Evolutionary conservation across 2,888 invertebrate genomes (phyloP).

Genomic region (Callosobruchus maculatus): DNA sequence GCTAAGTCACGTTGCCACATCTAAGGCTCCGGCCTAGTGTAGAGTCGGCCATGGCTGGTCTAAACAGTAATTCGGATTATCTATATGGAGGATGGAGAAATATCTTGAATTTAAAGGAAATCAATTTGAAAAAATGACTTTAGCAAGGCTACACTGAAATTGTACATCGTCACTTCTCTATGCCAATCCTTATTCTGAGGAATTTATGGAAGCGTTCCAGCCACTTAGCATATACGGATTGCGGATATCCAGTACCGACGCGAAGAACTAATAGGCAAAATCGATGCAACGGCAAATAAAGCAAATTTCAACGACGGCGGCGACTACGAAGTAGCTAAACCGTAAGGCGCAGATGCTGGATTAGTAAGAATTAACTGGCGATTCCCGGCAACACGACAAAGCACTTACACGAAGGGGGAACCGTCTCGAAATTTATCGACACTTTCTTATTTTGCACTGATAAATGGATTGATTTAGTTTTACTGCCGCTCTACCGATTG

Average conservation of each 20-base stretch:
- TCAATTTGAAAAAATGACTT: no score
- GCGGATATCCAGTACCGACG: background rate
- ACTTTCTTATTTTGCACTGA: slow-evolving; percentile 7
- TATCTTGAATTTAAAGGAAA: no score
- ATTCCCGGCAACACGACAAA: slow-evolving; percentile 13
- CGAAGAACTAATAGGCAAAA: background rate
- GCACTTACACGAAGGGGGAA: slow-evolving; percentile 13
- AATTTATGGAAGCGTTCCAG: no score
- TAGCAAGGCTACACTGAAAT: no score
- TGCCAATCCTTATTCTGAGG: no score
- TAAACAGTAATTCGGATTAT: no score
- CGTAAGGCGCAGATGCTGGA: slow-evolving; percentile 2
- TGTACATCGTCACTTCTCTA: no score
- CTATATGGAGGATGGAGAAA: no score
- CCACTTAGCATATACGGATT: background rate
- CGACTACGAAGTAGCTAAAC: slow-evolving; percentile 9
- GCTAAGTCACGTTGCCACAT: no score
- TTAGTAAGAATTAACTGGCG: slow-evolving; percentile 7
- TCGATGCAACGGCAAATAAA: background rate
- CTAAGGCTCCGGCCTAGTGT: no score
- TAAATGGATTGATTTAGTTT: background rate
- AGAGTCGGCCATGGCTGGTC: no score
- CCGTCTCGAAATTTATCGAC: slow-evolving; percentile 10
- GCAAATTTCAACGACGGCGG: background rate
- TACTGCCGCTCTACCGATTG: background rate